These are phyloP conservation scores for Agonopterix heracliana DNA, from an alignment of 2,888 invertebrate species.

Conservation along the genomic window DNA sequence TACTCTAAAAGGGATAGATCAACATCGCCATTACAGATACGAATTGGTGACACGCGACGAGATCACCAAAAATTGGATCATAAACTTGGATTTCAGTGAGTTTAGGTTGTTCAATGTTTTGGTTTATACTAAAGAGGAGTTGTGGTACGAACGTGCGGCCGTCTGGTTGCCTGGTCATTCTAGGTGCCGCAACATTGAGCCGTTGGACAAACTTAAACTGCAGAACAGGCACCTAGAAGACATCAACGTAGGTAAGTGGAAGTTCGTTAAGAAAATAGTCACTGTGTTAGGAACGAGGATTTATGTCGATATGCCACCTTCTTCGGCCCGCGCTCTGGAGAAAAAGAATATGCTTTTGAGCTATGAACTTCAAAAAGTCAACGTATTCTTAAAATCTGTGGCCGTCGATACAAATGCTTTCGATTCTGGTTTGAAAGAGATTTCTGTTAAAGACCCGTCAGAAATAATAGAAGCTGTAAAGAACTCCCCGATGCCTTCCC, in stretches of 20 bases:
- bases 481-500: conserved; percentile 42
- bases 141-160: conserved; percentile 64
- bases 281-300: conserved; percentile 52
- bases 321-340: conserved; percentile 52
- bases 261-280: conserved; percentile 54
- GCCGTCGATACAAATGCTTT: conserved; percentile 60
- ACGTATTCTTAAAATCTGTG: conserved; percentile 52
- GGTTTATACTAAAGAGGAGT: conserved; percentile 56
- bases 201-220: conserved; percentile 49
- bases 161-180: conserved; percentile 65
- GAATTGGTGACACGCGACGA: conserved; percentile 48
- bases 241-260: conserved; percentile 57
- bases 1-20: conserved; percentile 48
- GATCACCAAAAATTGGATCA: conserved; percentile 48
- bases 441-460: conserved; percentile 21
- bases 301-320: conserved; percentile 63
- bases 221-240: conserved; percentile 49
- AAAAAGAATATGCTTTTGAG: conserved; percentile 52
- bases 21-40: conserved; percentile 38
- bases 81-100: conserved; percentile 45
- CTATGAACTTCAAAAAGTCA: conserved; percentile 62
- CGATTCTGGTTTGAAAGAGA: conserved; percentile 46
- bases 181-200: conserved; percentile 41
- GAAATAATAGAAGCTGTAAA: conserved; percentile 26
- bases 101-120: conserved; percentile 46